Evolutionary conservation across 2,797 vertebrate genomes (phyloP).

Genomic region (Anas bahamensis): DNA sequence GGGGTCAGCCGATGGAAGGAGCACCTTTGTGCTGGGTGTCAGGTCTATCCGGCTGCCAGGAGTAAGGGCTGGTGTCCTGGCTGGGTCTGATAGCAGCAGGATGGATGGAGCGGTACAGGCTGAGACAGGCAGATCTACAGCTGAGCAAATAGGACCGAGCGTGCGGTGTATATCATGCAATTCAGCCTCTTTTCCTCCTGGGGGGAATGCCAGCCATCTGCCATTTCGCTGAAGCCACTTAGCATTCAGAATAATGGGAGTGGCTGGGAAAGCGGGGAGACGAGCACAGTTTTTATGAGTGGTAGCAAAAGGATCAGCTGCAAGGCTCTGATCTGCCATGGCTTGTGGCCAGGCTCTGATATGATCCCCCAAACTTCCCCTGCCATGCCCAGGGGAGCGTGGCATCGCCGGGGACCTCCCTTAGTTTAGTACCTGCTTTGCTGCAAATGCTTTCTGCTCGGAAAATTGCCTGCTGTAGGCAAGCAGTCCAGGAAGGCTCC

Average conservation of each 20-base stretch:
- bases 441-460: background rate
- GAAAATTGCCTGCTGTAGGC: background rate
- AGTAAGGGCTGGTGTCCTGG: background rate
- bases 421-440: background rate
- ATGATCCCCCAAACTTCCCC: background rate
- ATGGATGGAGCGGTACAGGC: background rate
- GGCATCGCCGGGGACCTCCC: background rate
- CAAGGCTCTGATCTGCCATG: background rate
- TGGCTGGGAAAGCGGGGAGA: background rate
- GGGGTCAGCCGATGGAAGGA: background rate
- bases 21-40: rapidly evolving
- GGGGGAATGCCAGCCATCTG: background rate
- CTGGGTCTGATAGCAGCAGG: background rate
- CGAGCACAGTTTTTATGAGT: background rate
- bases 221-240: background rate
- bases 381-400: rapidly evolving
- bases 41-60: background rate
- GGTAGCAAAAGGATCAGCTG: background rate
- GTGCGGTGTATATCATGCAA: background rate
- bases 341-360: background rate
- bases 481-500: background rate
- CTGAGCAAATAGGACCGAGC: constrained; percentile 6
- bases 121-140: background rate
- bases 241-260: background rate
- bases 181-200: background rate